Conservation (phyloP, 2,113 vertebrate genomes). For the Globicephala melas region DNA sequence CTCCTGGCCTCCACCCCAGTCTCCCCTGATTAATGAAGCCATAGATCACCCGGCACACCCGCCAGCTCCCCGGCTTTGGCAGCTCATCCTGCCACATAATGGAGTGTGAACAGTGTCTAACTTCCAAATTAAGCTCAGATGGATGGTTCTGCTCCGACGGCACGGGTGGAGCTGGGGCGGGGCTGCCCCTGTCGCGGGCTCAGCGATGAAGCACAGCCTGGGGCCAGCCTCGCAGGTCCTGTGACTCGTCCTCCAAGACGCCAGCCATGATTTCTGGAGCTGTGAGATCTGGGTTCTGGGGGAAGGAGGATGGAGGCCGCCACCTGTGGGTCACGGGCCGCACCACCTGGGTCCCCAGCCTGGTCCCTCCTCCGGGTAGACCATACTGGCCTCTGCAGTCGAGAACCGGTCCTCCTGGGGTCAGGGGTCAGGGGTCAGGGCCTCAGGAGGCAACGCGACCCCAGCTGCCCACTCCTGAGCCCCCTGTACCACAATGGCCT, state of each 20-base stretch:
- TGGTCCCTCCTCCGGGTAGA: accelerated
- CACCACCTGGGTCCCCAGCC: neutral
- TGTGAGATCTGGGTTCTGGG: accelerated
- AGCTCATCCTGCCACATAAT: conserved; percentile 24
- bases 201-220: accelerated
- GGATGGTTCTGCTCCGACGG: accelerated
- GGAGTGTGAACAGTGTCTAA: neutral
- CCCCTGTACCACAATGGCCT: accelerated
- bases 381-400: accelerated
- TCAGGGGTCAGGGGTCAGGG: too few species aligned
- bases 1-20: neutral
- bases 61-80: neutral
- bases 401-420: accelerated
- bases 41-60: neutral
- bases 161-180: accelerated
- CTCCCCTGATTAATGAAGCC: conserved; percentile 58
- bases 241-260: too few species aligned
- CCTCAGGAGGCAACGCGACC: too few species aligned
- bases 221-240: accelerated
- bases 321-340: accelerated
- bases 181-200: accelerated
- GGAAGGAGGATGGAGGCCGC: accelerated
- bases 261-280: accelerated
- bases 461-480: neutral
- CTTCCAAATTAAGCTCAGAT: neutral